A percentile compares a stretch with the other conserved stretches of the same genome.
Conservation (phyloP, 2,888 invertebrate genomes). For the Cerceris rybyensis region DNA sequence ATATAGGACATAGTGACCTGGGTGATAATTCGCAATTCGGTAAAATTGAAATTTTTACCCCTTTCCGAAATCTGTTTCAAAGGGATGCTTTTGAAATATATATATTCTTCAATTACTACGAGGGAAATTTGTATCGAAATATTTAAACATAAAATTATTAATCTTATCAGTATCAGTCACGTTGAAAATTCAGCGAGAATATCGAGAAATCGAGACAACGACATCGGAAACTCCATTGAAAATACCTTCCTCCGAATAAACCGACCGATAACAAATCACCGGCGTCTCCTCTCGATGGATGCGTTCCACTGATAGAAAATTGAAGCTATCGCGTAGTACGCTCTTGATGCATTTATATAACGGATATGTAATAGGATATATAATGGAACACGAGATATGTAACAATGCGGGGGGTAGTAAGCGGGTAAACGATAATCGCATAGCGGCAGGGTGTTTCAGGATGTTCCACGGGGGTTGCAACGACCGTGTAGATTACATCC, state of each 20-base stretch:
- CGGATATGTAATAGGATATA: slow-evolving; percentile 52
- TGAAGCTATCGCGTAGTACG: slow-evolving; percentile 35
- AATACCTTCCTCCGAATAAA: slow-evolving; percentile 27
- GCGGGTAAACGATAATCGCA: slow-evolving; percentile 38
- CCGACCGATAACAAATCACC: slow-evolving; percentile 36
- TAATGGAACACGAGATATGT: slow-evolving; percentile 8
- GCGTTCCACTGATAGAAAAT: slow-evolving; percentile 32
- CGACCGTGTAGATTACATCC: slow-evolving; percentile 48
- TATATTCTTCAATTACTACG: too few relatives aligned
- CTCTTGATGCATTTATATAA: slow-evolving; percentile 33
- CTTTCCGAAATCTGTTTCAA: too few relatives aligned
- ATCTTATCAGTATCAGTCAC: too few relatives aligned
- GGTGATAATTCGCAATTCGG: too few relatives aligned
- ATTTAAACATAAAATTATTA: too few relatives aligned
- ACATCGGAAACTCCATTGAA: slow-evolving; percentile 5
- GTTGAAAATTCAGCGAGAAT: too few relatives aligned
- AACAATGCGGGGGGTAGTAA: slow-evolving; percentile 31
- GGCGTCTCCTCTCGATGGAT: background rate
- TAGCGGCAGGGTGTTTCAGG: background rate
- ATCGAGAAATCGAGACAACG: too few relatives aligned
- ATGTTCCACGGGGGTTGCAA: slow-evolving; percentile 18
- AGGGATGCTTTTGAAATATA: too few relatives aligned
- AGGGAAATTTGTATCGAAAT: too few relatives aligned
- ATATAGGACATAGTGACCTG: too few relatives aligned
- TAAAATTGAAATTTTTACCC: too few relatives aligned